Percentiles rank a stretch among this genome's conserved stretches.
phyloP scores from a whole-genome alignment of 2,888 invertebrate species.

The Mongoloraphidia duomilia region DNA sequence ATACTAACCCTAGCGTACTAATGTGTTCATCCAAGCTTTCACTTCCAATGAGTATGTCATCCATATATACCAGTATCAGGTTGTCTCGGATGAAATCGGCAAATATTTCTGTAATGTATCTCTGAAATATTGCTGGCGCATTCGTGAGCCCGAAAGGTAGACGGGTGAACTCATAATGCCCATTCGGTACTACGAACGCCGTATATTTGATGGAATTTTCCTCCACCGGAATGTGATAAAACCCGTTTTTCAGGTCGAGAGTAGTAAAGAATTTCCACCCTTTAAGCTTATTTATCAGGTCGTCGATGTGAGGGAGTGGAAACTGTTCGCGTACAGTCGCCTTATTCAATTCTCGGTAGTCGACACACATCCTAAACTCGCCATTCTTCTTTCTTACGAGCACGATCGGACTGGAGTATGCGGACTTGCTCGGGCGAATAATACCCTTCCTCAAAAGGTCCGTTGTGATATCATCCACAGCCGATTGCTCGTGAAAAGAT shows the following conservation, averaged over 20 bases:
- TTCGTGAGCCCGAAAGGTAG: slow-evolving; percentile 19
- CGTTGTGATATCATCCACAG: slow-evolving; percentile 7
- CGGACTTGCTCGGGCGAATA: slow-evolving; percentile 11
- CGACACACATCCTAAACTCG: slow-evolving; percentile 10
- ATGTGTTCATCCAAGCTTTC: slow-evolving; percentile 10
- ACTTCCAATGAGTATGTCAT: slow-evolving; percentile 12
- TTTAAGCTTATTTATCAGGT: slow-evolving; percentile 11
- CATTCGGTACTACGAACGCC: slow-evolving; percentile 15
- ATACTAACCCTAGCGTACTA: slow-evolving; percentile 6
- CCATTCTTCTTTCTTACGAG: slow-evolving; percentile 11
- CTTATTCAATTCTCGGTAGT: slow-evolving; percentile 12
- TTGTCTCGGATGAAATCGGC: slow-evolving; percentile 5
- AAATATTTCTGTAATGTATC: slow-evolving; percentile 14
- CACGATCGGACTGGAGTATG: slow-evolving; percentile 10
- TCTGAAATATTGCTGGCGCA: slow-evolving; percentile 14
- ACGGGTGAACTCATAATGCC: slow-evolving; percentile 16
- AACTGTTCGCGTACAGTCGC: slow-evolving; percentile 11
- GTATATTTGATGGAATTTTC: slow-evolving; percentile 13
- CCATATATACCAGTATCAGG: slow-evolving; percentile 10
- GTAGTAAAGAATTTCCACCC: slow-evolving; percentile 12
- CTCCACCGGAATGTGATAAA: slow-evolving; percentile 13
- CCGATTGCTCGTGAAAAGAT: slow-evolving; percentile 6
- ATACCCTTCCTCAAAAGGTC: slow-evolving; percentile 7
- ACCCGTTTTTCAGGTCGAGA: slow-evolving; percentile 15
- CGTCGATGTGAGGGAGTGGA: slow-evolving; percentile 14